These are phyloP conservation scores for Seriola aureovittata DNA, from an alignment of 2,113 vertebrate genomes.

Conservation along the genomic window DNA sequence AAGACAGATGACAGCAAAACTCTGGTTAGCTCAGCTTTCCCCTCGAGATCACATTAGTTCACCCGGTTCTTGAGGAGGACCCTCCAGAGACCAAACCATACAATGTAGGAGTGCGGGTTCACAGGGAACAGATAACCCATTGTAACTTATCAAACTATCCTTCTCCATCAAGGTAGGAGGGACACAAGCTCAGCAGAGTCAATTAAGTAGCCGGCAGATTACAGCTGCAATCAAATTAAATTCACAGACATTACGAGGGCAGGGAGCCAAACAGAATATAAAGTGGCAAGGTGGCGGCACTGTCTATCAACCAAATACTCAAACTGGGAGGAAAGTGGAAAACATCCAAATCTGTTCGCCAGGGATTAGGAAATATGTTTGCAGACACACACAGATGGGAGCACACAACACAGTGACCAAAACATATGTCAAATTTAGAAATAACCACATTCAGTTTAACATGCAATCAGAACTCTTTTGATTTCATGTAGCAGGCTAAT, in stretches of 20 bases:
- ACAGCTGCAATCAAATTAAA: constrained; percentile 83
- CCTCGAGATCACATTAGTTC: constrained; percentile 26
- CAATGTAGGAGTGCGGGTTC: constrained; percentile 29
- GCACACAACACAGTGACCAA: background rate
- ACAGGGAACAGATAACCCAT: constrained; percentile 35
- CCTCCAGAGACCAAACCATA: constrained; percentile 37
- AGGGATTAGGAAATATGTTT: constrained; percentile 41
- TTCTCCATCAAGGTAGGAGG: constrained; percentile 65
- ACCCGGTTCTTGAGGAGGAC: background rate
- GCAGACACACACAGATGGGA: constrained; percentile 10
- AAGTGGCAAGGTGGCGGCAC: constrained; percentile 63
- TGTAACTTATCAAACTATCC: constrained; percentile 63
- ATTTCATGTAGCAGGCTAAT: background rate
- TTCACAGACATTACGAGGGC: constrained; percentile 75
- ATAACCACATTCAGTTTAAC: background rate
- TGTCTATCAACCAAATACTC: constrained; percentile 59
- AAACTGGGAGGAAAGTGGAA: constrained; percentile 45
- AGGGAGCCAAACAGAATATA: constrained; percentile 76
- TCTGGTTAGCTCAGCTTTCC: constrained; percentile 40
- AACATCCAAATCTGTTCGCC: constrained; percentile 47
- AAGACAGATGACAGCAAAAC: constrained; percentile 47
- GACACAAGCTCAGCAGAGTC: constrained; percentile 78
- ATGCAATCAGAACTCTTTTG: background rate
- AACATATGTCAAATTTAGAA: constrained; percentile 6
- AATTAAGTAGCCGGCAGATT: constrained; percentile 83